Evolutionary conservation across 2,888 invertebrate genomes (phyloP), one percentile per base, ranked within the genome.

Genomic region (Oxystoma pomonae): DNA sequence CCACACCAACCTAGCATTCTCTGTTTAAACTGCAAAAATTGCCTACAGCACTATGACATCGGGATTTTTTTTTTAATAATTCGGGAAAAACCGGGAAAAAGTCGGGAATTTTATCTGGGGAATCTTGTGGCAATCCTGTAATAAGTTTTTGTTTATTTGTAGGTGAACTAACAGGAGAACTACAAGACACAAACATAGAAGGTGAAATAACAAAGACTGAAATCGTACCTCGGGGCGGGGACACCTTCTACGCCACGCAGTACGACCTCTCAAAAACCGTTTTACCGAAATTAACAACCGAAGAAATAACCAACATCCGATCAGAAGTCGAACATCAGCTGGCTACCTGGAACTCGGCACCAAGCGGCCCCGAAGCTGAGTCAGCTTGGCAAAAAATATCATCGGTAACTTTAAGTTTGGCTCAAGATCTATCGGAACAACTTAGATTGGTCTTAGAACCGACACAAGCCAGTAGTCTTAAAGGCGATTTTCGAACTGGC

Each of bases 401-500:
- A 75, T 80, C 83, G 0, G 80, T 85, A 2, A 85, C 87, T 0
- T 83, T 83, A 72, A 69, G 83, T 70, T 76, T 94, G 66, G 91
- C 96, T 0, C 87, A 92, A 61, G 92, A 94, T 70, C 83, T 99
- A 49, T 95, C 96, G 70, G 98, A 99, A 78, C 91, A 97, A 72
- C 83, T 99, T 65, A 83, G 99, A 56, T 85, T 99, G 0, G 93
- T 99, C 55, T 81, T 99, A 51, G 98, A 99, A 78, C 99, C 99
- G 0, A 96, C 97, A 0, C 91, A 94, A 72, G 92, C 96, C 0
- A 92, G 96, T 0, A 86, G 96, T 67, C 83, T 96, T 35, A 93
- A 87, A 81, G 99, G 99, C 18, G 99, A 99, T 80, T 99, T 94
- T 80, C 86, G 97, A 59, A 98, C 96, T 0, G 99, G 99, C 0